Evolutionary conservation across 1,140 invertebrate species (phyloP).

Genomic region (Drosophila kanapiae): DNA sequence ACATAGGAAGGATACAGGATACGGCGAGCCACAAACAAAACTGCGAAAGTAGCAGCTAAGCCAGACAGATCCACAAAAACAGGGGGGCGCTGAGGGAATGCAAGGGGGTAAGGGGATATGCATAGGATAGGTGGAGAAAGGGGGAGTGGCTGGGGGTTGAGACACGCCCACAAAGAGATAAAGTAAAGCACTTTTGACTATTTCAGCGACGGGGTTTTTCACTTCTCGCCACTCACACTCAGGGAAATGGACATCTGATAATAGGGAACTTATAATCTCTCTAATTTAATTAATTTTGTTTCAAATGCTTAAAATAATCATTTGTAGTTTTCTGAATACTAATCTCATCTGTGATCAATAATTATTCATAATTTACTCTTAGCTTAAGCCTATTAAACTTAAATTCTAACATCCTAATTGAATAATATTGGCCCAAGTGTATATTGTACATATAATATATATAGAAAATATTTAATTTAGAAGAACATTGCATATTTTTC

Average conservation of each 20-base stretch:
- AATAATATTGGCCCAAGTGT: too few species aligned
- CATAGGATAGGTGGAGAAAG: background rate
- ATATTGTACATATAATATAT: too few species aligned
- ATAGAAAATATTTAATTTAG: too few species aligned
- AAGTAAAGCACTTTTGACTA: slow-evolving; percentile 83
- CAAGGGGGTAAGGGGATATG: background rate
- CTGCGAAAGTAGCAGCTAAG: slow-evolving; percentile 82
- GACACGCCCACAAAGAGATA: slow-evolving; percentile 72
- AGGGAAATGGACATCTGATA: background rate
- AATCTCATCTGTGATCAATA: too few species aligned
- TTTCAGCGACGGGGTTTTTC: slow-evolving; percentile 69
- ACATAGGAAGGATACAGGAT: slow-evolving; percentile 62
- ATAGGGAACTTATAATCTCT: too few species aligned
- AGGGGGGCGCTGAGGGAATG: slow-evolving; percentile 1
- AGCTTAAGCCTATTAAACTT: too few species aligned
- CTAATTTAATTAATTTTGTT: too few species aligned
- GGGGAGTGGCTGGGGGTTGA: background rate
- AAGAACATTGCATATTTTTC: too few species aligned
- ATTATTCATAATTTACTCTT: too few species aligned
- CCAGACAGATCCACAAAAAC: slow-evolving; percentile 74
- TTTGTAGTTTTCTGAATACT: too few species aligned
- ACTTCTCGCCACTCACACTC: slow-evolving; percentile 11
- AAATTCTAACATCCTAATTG: too few species aligned
- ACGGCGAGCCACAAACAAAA: slow-evolving; percentile 82
- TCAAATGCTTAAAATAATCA: too few species aligned